Conservation (phyloP, 2,113 vertebrate species). For the Neolamprologus cancellatus region DNA sequence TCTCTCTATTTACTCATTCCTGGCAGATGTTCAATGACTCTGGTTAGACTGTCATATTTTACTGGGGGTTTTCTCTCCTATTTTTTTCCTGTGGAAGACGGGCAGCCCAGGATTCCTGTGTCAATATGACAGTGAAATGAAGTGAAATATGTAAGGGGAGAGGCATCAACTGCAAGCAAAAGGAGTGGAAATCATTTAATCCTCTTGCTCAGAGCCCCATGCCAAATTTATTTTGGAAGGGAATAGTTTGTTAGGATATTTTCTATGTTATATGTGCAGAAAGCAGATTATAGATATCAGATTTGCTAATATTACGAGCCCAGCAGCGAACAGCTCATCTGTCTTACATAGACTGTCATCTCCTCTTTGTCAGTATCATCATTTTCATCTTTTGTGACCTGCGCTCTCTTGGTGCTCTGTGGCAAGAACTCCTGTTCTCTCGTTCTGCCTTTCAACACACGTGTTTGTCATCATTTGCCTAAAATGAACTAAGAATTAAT, state of each 20-base stretch:
- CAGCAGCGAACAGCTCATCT: slow-evolving; percentile 13
- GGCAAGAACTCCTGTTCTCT: neutral
- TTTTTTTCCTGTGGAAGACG: neutral
- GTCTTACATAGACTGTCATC: neutral
- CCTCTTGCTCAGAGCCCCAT: neutral
- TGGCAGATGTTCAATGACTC: slow-evolving; percentile 32
- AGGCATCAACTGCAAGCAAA: neutral
- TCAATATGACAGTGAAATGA: slow-evolving; percentile 3
- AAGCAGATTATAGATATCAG: slow-evolving; percentile 59
- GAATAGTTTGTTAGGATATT: slow-evolving; percentile 24
- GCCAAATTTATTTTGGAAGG: slow-evolving; percentile 22
- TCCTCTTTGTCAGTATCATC: neutral
- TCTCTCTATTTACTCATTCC: neutral
- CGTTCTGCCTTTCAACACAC: neutral
- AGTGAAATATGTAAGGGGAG: neutral
- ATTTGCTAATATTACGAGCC: slow-evolving; percentile 54
- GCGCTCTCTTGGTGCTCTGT: neutral
- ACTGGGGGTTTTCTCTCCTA: neutral
- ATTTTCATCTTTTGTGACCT: neutral
- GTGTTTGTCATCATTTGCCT: neutral
- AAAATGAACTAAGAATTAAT: slow-evolving; percentile 24
- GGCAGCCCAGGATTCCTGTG: neutral
- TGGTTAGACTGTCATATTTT: slow-evolving; percentile 18
- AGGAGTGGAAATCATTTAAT: slow-evolving; percentile 34
- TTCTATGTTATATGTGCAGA: slow-evolving; percentile 17